Percentiles rank a stretch among this genome's conserved stretches.
Evolutionary conservation across 2,888 invertebrate genomes (phyloP).

Genomic region (Tachystola acroxantha): DNA sequence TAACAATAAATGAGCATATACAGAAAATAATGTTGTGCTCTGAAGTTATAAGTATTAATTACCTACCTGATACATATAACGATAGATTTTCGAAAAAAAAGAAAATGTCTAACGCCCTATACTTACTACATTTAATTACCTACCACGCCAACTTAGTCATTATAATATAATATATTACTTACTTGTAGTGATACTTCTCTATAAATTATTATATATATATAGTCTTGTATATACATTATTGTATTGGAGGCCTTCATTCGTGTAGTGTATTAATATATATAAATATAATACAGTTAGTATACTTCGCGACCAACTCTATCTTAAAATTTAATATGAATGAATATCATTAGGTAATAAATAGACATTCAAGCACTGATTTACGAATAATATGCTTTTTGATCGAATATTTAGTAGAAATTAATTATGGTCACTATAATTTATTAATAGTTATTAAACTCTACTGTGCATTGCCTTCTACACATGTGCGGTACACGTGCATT

Average conservation of each 20-base stretch:
- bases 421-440: background rate
- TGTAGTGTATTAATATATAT: slow-evolving; percentile 37
- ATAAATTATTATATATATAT: slow-evolving; percentile 42
- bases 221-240: slow-evolving; percentile 46
- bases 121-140: too few relatives aligned
- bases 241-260: slow-evolving; percentile 69
- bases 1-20: background rate
- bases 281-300: slow-evolving; percentile 34
- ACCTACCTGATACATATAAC: background rate
- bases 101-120: background rate
- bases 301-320: slow-evolving; percentile 65
- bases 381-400: slow-evolving; percentile 31
- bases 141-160: slow-evolving; percentile 27
- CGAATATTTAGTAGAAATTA: slow-evolving; percentile 31
- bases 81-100: slow-evolving; percentile 2
- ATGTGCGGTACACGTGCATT: slow-evolving; percentile 7
- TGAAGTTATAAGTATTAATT: too few relatives aligned
- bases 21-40: too few relatives aligned
- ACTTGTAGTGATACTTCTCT: slow-evolving; percentile 46
- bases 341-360: slow-evolving; percentile 56
- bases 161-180: slow-evolving; percentile 23
- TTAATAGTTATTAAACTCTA: slow-evolving; percentile 3
- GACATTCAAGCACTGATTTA: slow-evolving; percentile 35
- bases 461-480: slow-evolving; percentile 12
- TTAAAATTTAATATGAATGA: slow-evolving; percentile 30